Percentiles rank a stretch among this genome's conserved stretches.
These are phyloP conservation scores for Micrastur ruficollis DNA, from an alignment of 2,797 vertebrate genomes.

Conservation along the genomic window DNA sequence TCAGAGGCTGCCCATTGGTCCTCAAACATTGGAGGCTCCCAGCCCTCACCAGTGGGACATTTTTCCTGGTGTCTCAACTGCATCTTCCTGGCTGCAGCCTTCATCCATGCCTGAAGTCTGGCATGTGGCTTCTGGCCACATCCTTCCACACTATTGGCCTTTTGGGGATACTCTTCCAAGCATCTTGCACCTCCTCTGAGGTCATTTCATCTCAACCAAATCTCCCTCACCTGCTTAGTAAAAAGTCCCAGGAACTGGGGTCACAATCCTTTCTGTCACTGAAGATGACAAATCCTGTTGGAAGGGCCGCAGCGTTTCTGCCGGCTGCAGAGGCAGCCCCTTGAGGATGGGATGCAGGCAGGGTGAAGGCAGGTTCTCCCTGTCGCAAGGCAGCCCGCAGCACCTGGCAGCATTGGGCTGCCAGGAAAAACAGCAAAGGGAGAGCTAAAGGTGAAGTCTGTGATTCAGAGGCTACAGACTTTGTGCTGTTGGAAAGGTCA, in stretches of 20 bases:
- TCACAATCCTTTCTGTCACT: not conserved
- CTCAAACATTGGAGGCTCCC: not conserved
- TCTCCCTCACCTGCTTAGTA: not conserved
- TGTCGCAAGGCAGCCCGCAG: not conserved
- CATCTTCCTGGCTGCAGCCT: not conserved
- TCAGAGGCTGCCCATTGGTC: not conserved
- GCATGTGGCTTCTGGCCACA: not conserved
- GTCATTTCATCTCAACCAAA: not conserved
- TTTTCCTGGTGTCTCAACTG: not conserved
- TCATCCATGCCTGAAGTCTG: not conserved
- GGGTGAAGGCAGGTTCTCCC: no score
- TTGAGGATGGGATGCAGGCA: no score
- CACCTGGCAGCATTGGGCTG: fast-evolving
- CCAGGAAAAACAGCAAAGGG: not conserved
- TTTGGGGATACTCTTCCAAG: not conserved
- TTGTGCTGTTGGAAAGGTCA: not conserved
- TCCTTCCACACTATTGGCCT: not conserved
- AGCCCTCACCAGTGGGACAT: no score
- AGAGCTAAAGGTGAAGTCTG: not conserved
- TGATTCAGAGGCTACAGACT: not conserved
- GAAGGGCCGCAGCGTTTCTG: not conserved
- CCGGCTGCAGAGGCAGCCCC: not conserved
- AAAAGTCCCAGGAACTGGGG: fast-evolving
- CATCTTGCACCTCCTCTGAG: not conserved
- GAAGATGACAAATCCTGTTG: not conserved